Base-by-base conservation (phyloP, 2,113 vertebrate species). In the Ammodytes dubius region DNA sequence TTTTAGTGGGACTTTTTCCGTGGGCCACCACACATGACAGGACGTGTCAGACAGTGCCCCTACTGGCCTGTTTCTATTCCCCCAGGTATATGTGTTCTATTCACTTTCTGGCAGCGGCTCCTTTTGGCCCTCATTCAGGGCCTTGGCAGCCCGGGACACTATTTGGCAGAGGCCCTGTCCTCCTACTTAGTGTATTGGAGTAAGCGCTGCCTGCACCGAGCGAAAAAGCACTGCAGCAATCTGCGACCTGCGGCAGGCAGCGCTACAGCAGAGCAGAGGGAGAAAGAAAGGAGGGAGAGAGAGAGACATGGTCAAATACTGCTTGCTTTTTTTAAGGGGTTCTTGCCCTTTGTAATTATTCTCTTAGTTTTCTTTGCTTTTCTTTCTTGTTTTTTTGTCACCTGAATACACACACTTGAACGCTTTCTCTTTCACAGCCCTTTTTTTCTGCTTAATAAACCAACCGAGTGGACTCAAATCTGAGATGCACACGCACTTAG, bases 151-250 rank as follows among this genome's bases (percentile, higher is more conserved):
- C 59, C 37, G 17, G 72, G 64, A 70, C 74, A 70, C 53, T 78
- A 81, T 84, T 88, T 89, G 85, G 88, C 82, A 85, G 70, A 52
- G 73, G 53, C 74, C 52, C 7, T 39, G 71, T 49, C 53, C 67
- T 77, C 54, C 77, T 70, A 59, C 68, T 84, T 71, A 78, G 58
- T 80, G 79, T 84, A 77, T 77, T 71, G 73, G 82, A 77, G 70
- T 56, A 70, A 69, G 46, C 79, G 82, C 86, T 85, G 79, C 87
- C 86, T 85, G 79, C 87, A 75, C 61, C 11, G 43, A 82, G 54
- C 1, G 12, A 27, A 27, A 27, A 27, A 79, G 70, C 86, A 88
- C 77, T 87, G 87, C 86, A 91, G 84, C 83, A 89, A 43, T 81
- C 74, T 87, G 64, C 8, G 35, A 47, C 70, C 70, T 76, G 73